phyloP scores from a whole-genome alignment of 2,113 vertebrate genomes.

The Chaetops frenatus region DNA sequence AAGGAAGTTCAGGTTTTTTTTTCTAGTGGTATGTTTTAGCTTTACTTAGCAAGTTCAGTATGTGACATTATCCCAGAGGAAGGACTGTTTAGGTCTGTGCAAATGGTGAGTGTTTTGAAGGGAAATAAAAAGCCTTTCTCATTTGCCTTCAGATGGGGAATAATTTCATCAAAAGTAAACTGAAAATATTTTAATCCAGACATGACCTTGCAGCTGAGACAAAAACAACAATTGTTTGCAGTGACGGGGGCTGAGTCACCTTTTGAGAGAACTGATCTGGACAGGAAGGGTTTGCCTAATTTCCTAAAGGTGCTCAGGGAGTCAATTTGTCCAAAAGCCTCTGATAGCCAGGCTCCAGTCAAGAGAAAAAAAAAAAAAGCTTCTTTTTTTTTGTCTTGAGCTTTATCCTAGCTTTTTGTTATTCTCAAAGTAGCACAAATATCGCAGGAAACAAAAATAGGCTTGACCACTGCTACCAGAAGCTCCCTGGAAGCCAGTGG shows the following conservation, averaged over 20 bases:
- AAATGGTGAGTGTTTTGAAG: background rate
- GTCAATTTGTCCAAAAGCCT: background rate
- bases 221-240: background rate
- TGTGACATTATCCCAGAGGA: background rate
- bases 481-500: background rate
- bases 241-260: background rate
- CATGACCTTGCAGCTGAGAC: conserved; percentile 30
- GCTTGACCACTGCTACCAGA: background rate
- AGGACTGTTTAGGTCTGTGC: background rate
- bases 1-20: background rate
- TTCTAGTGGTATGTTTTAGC: background rate
- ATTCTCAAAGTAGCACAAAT: background rate
- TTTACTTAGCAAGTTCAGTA: background rate
- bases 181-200: conserved; percentile 8
- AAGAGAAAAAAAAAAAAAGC: background rate
- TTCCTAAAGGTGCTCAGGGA: background rate
- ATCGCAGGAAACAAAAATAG: background rate
- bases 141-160: background rate
- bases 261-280: background rate
- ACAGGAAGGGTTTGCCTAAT: conserved; percentile 23
- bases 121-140: background rate
- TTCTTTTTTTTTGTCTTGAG: background rate
- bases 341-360: background rate
- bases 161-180: background rate
- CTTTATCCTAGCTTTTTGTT: background rate